Conservation (phyloP, 2,797 vertebrate genomes). For the Anableps anableps region DNA sequence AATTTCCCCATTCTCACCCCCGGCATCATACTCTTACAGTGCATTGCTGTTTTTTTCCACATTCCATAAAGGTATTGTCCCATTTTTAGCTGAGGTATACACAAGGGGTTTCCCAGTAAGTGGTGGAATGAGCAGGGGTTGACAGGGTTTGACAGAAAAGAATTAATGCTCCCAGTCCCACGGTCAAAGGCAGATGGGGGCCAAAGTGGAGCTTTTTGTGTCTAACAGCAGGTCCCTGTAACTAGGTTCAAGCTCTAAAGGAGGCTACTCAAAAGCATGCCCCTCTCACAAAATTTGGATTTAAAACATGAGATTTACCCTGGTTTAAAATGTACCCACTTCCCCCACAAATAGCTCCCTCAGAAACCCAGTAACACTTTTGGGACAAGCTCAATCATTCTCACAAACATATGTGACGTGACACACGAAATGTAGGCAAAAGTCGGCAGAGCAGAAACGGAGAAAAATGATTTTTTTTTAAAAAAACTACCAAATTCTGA, state of each 20-base stretch:
- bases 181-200: slow-evolving; percentile 47
- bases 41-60: slow-evolving; percentile 69
- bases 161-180: slow-evolving; percentile 53
- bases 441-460: too few relatives aligned
- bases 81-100: slow-evolving; percentile 67
- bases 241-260: slow-evolving; percentile 47
- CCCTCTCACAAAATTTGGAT: slow-evolving; percentile 13
- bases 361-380: slow-evolving; percentile 60
- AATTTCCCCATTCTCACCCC: slow-evolving; percentile 40
- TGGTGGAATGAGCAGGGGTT: slow-evolving; percentile 84
- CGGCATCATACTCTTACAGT: slow-evolving; percentile 59
- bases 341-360: slow-evolving; percentile 71
- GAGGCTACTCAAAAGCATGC: slow-evolving; percentile 16
- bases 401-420: slow-evolving; percentile 35
- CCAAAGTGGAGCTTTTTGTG: slow-evolving; percentile 74
- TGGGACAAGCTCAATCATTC: slow-evolving; percentile 41
- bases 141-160: slow-evolving; percentile 86
- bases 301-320: slow-evolving; percentile 43
- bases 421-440: too few relatives aligned
- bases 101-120: slow-evolving; percentile 70
- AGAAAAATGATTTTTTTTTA: too few relatives aligned
- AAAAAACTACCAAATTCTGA: too few relatives aligned
- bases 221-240: slow-evolving; percentile 69
- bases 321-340: slow-evolving; percentile 44
- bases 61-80: slow-evolving; percentile 66